Conservation (phyloP, 2,113 vertebrate species). For the Callipepla squamata region DNA sequence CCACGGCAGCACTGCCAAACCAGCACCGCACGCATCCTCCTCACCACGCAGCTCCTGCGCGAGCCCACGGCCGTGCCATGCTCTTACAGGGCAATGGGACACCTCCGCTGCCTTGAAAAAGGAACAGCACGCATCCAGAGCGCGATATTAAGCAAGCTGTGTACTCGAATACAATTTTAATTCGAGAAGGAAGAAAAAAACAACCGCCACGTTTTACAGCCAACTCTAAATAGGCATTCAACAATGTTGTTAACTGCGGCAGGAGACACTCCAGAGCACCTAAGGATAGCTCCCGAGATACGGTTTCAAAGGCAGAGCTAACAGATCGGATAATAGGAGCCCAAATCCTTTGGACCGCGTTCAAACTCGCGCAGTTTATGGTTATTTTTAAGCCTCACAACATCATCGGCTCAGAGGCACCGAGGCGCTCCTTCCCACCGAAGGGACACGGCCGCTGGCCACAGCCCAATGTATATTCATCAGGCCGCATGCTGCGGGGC, state of each 20-base stretch:
- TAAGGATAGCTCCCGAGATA: conserved; percentile 74
- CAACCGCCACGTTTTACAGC: neutral
- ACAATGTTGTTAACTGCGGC: conserved; percentile 16
- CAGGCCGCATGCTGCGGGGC: conserved; percentile 24
- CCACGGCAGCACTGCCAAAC: neutral
- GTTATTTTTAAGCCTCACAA: conserved; percentile 73
- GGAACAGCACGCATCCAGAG: rapidly evolving
- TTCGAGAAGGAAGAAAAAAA: neutral
- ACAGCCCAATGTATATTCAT: conserved; percentile 62
- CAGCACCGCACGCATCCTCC: neutral
- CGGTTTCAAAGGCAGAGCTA: conserved; percentile 74
- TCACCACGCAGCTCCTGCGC: neutral
- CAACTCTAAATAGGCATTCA: neutral
- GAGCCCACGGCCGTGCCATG: neutral
- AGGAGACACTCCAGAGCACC: conserved; percentile 61
- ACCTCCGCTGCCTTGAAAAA: neutral
- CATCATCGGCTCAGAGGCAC: conserved; percentile 59
- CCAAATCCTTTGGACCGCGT: conserved; percentile 76
- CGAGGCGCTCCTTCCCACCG: conserved; percentile 69
- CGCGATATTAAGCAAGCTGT: neutral
- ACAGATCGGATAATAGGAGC: conserved; percentile 69
- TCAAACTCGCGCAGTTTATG: conserved; percentile 71
- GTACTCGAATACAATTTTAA: conserved; percentile 6
- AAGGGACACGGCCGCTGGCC: conserved; percentile 33
- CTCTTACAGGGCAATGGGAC: neutral